Evolutionary conservation across 2,797 vertebrate species (phyloP).

Genomic region (Crax fasciolata): DNA sequence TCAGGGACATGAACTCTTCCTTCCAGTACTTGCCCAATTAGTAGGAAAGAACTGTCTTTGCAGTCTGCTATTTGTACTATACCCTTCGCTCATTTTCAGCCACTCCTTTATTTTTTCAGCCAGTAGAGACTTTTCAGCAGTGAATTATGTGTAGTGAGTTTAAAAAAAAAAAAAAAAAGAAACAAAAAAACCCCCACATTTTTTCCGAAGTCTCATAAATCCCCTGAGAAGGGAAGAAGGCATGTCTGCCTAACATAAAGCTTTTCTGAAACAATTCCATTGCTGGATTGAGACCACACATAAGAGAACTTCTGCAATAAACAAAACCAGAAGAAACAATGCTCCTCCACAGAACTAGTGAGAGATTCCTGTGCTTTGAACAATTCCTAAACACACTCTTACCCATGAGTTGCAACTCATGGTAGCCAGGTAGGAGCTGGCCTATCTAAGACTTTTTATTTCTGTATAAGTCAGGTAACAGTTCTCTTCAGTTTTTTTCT

Average conservation of each 20-base stretch:
- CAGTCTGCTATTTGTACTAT: neutral
- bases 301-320: slow-evolving; percentile 28
- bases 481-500: neutral
- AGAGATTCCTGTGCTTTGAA: neutral
- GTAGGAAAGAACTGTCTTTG: neutral
- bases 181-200: neutral
- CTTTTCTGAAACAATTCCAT: slow-evolving; percentile 29
- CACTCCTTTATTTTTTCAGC: neutral
- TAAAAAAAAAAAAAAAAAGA: neutral
- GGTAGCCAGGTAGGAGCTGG: neutral
- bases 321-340: slow-evolving; percentile 13
- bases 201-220: neutral
- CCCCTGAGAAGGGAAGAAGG: slow-evolving; percentile 25
- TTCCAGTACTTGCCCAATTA: accelerated
- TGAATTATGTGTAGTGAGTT: slow-evolving; percentile 25
- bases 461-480: neutral
- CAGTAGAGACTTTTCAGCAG: neutral
- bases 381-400: neutral
- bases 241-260: slow-evolving; percentile 48
- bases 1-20: neutral
- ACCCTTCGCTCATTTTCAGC: neutral
- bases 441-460: neutral
- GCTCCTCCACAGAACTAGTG: neutral
- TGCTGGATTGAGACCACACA: slow-evolving; percentile 4
- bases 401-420: neutral